A percentile compares a stretch with the other conserved stretches of the same genome.
These are phyloP conservation scores for Sylvilagus floridanus DNA, from an alignment of 2,797 vertebrate species.

Conservation along the genomic window DNA sequence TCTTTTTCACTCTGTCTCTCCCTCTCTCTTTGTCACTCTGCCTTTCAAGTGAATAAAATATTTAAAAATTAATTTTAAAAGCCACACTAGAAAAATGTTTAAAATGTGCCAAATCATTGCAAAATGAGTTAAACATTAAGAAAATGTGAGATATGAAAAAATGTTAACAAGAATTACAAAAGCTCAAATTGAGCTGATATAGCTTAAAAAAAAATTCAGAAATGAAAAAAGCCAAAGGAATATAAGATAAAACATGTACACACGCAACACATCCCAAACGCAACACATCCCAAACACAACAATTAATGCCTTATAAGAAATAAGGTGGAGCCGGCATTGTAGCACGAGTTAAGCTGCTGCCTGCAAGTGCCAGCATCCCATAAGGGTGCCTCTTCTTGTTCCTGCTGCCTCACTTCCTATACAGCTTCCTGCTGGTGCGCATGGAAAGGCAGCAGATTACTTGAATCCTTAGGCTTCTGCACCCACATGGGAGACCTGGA, in stretches of 20 bases:
- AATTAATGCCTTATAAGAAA: conserved; percentile 25
- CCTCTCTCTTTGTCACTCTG: too few species aligned
- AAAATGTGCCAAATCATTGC: neutral
- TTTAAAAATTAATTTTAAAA: too few species aligned
- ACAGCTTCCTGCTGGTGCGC: too few species aligned
- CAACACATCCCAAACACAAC: neutral
- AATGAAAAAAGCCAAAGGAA: neutral
- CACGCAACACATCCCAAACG: neutral
- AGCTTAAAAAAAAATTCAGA: neutral
- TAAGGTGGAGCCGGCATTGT: neutral
- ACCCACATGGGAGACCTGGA: too few species aligned
- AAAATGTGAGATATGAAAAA: neutral
- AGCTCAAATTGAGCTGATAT: neutral
- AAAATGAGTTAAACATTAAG: neutral
- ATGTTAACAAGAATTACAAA: conserved; percentile 6
- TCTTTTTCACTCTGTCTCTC: too few species aligned
- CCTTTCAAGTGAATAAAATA: too few species aligned
- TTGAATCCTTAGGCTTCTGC: too few species aligned
- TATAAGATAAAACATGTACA: neutral
- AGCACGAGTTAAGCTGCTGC: too few species aligned
- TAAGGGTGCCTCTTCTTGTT: too few species aligned
- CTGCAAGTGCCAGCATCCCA: too few species aligned
- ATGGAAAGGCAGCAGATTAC: too few species aligned
- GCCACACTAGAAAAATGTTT: neutral
- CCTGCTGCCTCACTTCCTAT: too few species aligned